A percentile compares a stretch with the other conserved stretches of the same genome.
These are phyloP conservation scores for Hippocampus barbouri DNA, from an alignment of 2,113 vertebrate species.

Conservation along the genomic window DNA sequence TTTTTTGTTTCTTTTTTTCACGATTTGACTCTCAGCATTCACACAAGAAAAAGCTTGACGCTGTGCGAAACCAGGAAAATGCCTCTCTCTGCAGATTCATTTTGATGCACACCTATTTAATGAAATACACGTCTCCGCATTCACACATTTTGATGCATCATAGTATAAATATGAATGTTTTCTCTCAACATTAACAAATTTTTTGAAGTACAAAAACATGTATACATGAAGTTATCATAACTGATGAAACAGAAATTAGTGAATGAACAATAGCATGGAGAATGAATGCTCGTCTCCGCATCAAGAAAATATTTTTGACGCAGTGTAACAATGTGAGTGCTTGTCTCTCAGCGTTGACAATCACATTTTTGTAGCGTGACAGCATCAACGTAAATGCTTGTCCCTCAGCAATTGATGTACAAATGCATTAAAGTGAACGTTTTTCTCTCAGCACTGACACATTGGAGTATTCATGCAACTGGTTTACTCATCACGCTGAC, in stretches of 20 bases:
- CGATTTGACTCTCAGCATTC: neutral
- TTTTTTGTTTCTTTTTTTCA: too few species aligned
- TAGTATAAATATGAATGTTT: neutral
- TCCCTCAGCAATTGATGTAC: neutral
- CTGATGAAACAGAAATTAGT: too few species aligned
- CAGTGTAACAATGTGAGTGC: neutral
- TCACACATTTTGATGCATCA: neutral
- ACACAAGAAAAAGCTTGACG: too few species aligned
- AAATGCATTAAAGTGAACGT: too few species aligned
- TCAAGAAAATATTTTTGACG: neutral
- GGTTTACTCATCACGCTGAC: neutral
- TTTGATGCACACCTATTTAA: neutral
- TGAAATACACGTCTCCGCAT: neutral
- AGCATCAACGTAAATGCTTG: neutral
- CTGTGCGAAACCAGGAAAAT: too few species aligned
- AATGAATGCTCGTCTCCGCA: neutral
- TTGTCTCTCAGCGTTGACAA: neutral
- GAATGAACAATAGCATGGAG: too few species aligned
- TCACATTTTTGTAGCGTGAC: neutral
- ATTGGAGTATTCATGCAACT: neutral
- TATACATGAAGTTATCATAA: too few species aligned
- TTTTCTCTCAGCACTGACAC: too few species aligned
- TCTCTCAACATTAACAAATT: neutral
- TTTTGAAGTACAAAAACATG: neutral
- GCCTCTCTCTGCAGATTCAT: neutral